Conservation (phyloP, 2,113 vertebrate species). For the Hirundichthys speculiger region DNA sequence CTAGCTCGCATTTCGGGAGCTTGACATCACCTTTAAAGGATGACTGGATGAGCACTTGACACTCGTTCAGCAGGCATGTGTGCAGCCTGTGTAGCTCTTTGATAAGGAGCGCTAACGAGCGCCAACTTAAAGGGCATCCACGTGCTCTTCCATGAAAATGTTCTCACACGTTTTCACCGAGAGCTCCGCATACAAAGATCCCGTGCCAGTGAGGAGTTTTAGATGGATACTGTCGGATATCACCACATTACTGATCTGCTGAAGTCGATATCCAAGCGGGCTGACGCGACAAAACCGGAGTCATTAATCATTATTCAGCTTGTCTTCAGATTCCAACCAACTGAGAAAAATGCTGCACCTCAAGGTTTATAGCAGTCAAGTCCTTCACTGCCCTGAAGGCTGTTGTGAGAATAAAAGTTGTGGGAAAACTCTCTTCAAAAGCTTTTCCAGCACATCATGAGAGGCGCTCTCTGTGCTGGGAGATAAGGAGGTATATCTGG, state of each 20-base stretch:
- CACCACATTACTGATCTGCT: not conserved
- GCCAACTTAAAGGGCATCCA: constrained; percentile 12
- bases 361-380: constrained; percentile 20
- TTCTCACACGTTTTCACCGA: constrained; percentile 2
- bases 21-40: constrained; percentile 48
- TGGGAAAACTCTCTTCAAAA: not conserved
- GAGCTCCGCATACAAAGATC: not conserved
- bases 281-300: not conserved
- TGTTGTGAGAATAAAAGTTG: not conserved
- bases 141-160: constrained; percentile 9
- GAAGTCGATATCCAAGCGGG: not conserved
- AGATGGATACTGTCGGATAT: not conserved
- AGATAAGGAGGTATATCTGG: not conserved
- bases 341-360: constrained; percentile 33
- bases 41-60: constrained; percentile 42
- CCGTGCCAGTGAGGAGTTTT: too few species aligned
- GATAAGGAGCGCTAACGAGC: constrained; percentile 36
- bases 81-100: constrained; percentile 21
- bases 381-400: not conserved
- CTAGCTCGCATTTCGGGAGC: constrained; percentile 35
- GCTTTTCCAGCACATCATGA: not conserved
- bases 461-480: not conserved
- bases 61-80: constrained; percentile 21
- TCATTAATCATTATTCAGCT: constrained; percentile 25
- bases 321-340: constrained; percentile 5